A percentile compares a stretch with the other conserved stretches of the same genome.
Conservation (phyloP, 2,113 vertebrate species). For the Bubo bubo region DNA sequence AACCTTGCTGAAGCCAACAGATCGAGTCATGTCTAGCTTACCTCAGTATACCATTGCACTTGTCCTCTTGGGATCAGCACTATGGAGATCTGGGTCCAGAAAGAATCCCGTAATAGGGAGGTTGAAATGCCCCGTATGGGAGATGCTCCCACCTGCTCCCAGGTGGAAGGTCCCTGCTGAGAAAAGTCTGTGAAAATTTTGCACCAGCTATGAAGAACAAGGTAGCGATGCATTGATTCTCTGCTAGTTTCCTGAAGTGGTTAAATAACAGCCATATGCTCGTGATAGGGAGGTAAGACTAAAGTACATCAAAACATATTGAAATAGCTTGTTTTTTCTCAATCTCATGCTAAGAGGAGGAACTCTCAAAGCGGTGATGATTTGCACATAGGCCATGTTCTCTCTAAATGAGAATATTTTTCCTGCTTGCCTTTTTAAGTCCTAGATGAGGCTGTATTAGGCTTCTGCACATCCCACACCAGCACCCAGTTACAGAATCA, state of each 20-base stretch:
- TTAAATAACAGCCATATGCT: background rate
- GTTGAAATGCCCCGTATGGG: background rate
- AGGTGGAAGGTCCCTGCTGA: background rate
- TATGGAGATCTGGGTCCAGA: background rate
- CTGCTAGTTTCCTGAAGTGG: background rate
- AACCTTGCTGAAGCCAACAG: background rate
- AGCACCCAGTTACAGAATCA: background rate
- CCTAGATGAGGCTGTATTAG: background rate
- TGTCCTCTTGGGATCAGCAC: background rate
- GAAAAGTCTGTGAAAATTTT: background rate
- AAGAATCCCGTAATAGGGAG: background rate
- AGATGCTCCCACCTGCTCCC: background rate
- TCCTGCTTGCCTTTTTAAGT: background rate
- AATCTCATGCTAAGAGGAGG: background rate
- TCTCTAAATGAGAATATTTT: background rate
- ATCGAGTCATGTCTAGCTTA: background rate
- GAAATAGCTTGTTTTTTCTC: background rate
- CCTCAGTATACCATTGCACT: background rate
- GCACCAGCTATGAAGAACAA: background rate
- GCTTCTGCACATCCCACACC: background rate
- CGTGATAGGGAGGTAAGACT: background rate
- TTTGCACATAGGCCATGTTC: background rate
- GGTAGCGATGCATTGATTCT: background rate
- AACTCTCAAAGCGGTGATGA: background rate
- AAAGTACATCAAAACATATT: background rate